Conservation (phyloP, 2,113 vertebrate species). For the Ibidorhyncha struthersii region DNA sequence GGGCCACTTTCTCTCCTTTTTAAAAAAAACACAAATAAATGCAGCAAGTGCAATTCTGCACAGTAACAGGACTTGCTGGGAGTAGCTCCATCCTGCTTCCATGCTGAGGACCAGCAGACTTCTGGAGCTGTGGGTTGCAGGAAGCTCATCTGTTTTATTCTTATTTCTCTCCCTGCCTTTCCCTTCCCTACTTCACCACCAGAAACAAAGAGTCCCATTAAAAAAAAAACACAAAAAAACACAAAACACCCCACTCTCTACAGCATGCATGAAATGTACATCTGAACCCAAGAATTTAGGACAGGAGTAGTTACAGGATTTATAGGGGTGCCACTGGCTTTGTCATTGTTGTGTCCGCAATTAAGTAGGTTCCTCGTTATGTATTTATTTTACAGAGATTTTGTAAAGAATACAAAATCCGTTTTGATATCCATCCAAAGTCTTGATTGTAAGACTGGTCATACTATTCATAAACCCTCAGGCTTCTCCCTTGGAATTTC, state of each 20-base stretch:
- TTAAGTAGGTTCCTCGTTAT: conserved; percentile 40
- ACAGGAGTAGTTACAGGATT: not conserved
- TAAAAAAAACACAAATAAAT: not conserved
- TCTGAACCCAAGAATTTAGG: not conserved
- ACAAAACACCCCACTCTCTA: not conserved
- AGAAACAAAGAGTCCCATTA: not conserved
- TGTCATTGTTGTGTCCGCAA: conserved; percentile 1
- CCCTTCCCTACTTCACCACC: not conserved
- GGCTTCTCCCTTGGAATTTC: conserved; percentile 75
- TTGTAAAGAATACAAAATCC: conserved; percentile 70
- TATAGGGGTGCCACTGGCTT: not conserved
- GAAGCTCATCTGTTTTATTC: not conserved
- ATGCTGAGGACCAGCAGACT: not conserved
- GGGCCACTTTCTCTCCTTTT: not conserved
- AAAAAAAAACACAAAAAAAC: not conserved
- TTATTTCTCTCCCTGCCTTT: not conserved
- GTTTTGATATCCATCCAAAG: conserved; percentile 72
- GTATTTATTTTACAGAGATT: conserved; percentile 68
- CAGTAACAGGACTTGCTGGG: not conserved
- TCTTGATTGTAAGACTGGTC: conserved; percentile 75
- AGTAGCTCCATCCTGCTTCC: not conserved
- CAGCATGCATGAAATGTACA: not conserved
- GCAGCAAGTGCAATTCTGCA: not conserved
- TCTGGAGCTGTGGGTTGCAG: not conserved
- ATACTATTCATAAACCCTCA: conserved; percentile 71